Conservation (phyloP, 2,888 invertebrate species). For the Leptodirus hochenwartii region DNA sequence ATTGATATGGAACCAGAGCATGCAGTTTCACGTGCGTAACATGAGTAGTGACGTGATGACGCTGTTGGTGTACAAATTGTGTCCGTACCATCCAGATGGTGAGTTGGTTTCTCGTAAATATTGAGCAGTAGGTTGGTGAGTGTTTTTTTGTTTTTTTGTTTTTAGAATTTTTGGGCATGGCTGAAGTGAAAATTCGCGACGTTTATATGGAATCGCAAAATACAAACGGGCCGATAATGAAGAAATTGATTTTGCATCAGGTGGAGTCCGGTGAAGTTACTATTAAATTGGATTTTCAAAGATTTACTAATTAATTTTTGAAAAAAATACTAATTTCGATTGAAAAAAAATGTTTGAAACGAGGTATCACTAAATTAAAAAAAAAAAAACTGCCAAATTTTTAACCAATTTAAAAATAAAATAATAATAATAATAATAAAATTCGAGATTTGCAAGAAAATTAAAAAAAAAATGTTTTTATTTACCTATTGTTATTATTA, state of each 20-base stretch:
- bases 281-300: slow-evolving; percentile 49
- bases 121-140: slow-evolving; percentile 2
- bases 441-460: no score
- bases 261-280: slow-evolving; percentile 49
- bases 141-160: slow-evolving; percentile 12
- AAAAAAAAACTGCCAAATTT: no score
- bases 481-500: no score
- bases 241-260: slow-evolving; percentile 44
- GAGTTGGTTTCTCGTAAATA: slow-evolving; percentile 15
- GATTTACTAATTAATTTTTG: slow-evolving; percentile 28
- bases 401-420: no score
- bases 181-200: slow-evolving; percentile 45
- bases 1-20: slow-evolving; percentile 54
- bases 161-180: slow-evolving; percentile 51
- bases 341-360: no score
- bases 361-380: no score
- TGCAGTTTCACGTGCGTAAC: slow-evolving; percentile 58
- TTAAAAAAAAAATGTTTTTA: no score
- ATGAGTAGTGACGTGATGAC: slow-evolving; percentile 46
- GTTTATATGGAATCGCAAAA: slow-evolving; percentile 37
- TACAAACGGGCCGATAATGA: slow-evolving; percentile 42
- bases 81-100: slow-evolving; percentile 57
- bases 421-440: no score
- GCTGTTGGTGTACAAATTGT: slow-evolving; percentile 51
- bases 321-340: slow-evolving; percentile 4